Evolutionary conservation across 2,113 vertebrate species (phyloP).

Genomic region (Herpetotheres cachinnans): DNA sequence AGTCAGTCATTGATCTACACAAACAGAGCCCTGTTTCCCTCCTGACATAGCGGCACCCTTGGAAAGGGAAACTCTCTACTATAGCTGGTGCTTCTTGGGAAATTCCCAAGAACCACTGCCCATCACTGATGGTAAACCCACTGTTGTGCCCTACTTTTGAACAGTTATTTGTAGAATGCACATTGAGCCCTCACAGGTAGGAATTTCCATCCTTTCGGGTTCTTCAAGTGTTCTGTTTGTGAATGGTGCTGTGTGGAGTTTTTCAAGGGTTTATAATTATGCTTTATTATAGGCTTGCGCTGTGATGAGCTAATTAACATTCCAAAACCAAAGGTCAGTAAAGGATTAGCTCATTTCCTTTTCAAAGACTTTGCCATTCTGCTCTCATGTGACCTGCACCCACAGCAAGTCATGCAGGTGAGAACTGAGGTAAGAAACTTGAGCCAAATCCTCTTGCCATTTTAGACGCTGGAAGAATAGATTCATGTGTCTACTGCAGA

Average conservation of each 20-base stretch:
- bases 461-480: background rate
- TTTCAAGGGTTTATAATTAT: background rate
- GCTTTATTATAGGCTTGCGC: background rate
- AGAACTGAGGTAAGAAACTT: background rate
- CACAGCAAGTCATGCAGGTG: background rate
- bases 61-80: background rate
- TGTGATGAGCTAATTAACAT: background rate
- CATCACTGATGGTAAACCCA: background rate
- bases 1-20: background rate
- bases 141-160: background rate
- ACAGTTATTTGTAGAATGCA: background rate
- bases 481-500: background rate
- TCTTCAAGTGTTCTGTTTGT: background rate
- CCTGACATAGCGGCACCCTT: background rate
- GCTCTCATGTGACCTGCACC: background rate
- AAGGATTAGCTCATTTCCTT: background rate
- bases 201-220: background rate
- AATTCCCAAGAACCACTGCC: background rate
- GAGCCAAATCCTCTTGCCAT: background rate
- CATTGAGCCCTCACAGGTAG: background rate
- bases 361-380: background rate
- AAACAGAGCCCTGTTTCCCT: background rate
- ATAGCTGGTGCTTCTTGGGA: background rate
- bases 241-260: fast-evolving
- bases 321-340: background rate